A percentile compares a stretch with the other conserved stretches of the same genome.
Evolutionary conservation across 2,888 invertebrate species (phyloP).

Genomic region (Pristionchus maxplancki): DNA sequence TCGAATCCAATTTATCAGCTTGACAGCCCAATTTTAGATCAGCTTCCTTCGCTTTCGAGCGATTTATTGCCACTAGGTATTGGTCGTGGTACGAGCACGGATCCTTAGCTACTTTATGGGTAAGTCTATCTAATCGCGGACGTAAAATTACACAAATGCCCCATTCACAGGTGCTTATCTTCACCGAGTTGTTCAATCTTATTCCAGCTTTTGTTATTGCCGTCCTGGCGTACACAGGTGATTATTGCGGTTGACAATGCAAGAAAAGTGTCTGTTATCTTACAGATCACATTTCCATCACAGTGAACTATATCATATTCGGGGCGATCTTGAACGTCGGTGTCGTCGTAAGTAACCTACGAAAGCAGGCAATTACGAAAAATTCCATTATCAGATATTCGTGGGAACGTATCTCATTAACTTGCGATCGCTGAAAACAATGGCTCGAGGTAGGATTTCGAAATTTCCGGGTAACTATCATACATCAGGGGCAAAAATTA

Average conservation of each 20-base stretch:
- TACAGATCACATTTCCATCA: neutral
- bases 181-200: neutral
- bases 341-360: neutral
- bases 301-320: neutral
- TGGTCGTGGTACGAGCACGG: neutral
- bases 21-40: neutral
- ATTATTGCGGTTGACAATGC: no score
- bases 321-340: neutral
- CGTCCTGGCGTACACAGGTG: neutral
- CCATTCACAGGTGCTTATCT: neutral
- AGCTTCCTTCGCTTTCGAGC: neutral
- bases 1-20: neutral
- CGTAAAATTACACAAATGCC: neutral
- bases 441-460: neutral
- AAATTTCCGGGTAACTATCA: neutral
- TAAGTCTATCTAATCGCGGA: no score
- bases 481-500: neutral
- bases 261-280: no score
- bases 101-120: neutral
- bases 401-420: neutral
- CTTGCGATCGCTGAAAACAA: neutral
- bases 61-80: neutral
- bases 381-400: neutral
- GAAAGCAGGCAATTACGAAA: rapidly evolving
- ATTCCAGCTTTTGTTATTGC: neutral